Base-by-base conservation (phyloP, 2,888 invertebrate species). In the Orthonychiurus folsomi region DNA sequence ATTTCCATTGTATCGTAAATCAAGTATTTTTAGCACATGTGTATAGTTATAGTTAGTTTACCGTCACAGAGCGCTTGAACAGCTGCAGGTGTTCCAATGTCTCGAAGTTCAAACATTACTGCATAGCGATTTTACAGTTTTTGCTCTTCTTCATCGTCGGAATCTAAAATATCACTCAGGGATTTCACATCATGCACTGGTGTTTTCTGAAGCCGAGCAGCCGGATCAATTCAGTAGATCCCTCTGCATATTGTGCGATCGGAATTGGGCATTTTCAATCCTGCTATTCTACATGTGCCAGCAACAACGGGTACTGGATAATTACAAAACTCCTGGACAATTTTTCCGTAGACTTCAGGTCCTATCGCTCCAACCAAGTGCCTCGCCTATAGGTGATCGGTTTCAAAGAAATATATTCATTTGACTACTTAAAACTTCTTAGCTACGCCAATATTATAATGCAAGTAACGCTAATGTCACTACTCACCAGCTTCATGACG, bases 331-430 rank as follows among this genome's bases (percentile, higher is more conserved):
- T 88, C 83, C 74, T 88, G 81, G 20, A 97, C 80, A 60, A 91
- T 75, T 37, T 84, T 80, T 53, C 85, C 75, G 1, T 86, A 85
- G 57, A 84, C 83, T 1, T 81, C 77, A 47, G 84, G 82, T 1
- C 93, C 97, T 66, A 99, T 94, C 0, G 99, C 99, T 99, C 99
- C 65, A 89, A 3, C 96, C 99, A 23, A 99, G 79, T 1, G 97
- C 99, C 83, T 99, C 99, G 65, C 89, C 94, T 91, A 94, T 91
- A 77, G 59, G 81, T 18, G 9, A 24, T 20, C 12, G n/a, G n/a
- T n/a, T n/a, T n/a, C n/a, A n/a, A 77, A 59, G 81, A 9, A 9
- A 28, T 24, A 3, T 18, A 54, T 37, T 50, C 25, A 23, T 9
- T 52, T 24, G 64, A 15, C 15, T n/a, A 48, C 12, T 48, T 48